Conservation (phyloP, 2,888 invertebrate genomes). For the Altica lythri region DNA sequence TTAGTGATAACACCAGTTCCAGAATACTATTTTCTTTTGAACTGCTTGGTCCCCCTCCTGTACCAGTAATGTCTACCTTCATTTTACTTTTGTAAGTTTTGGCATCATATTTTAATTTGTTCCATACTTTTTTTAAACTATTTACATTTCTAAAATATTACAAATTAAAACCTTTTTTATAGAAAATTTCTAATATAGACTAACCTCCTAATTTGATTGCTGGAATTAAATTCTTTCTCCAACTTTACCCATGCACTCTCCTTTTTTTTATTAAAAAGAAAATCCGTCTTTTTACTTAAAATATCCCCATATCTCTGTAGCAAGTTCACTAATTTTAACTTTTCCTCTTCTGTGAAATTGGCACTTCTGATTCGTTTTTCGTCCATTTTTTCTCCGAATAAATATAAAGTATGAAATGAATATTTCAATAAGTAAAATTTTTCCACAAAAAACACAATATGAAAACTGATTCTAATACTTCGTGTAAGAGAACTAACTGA, state of each 20-base stretch:
- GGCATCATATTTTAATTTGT: too few relatives aligned
- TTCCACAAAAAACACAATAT: neutral
- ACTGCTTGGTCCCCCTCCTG: neutral
- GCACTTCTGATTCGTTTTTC: neutral
- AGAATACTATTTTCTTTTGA: neutral
- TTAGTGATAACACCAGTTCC: neutral
- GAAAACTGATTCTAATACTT: too few relatives aligned
- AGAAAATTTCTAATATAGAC: neutral
- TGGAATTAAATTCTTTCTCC: neutral
- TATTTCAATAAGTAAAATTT: neutral
- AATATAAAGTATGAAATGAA: neutral
- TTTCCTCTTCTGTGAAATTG: neutral
- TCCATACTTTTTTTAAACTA: too few relatives aligned
- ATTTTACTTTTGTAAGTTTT: too few relatives aligned
- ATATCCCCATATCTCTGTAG: neutral
- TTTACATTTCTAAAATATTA: too few relatives aligned
- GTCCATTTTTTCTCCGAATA: neutral
- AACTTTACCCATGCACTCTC: neutral
- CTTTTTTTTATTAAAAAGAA: neutral
- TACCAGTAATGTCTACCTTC: too few relatives aligned
- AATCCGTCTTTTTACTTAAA: conserved; percentile 2
- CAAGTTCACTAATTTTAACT: neutral
- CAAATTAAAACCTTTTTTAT: neutral
- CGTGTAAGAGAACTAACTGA: too few relatives aligned
- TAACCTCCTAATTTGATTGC: neutral